Evolutionary conservation across 2,113 vertebrate species (phyloP).

Genomic region (Meleagris gallopavo): DNA sequence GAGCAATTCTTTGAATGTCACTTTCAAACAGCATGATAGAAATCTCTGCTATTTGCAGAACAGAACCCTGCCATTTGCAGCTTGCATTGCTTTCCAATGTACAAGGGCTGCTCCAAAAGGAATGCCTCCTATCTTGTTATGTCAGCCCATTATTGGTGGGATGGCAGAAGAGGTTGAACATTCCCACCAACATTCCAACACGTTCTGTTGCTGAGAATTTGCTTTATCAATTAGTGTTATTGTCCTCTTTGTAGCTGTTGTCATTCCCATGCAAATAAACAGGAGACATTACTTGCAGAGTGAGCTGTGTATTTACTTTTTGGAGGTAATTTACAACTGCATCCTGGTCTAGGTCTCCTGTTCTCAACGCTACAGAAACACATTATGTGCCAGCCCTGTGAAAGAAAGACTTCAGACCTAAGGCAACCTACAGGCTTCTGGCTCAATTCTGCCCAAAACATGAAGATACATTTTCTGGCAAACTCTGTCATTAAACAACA

Average conservation of each 20-base stretch:
- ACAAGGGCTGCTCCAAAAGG: no score
- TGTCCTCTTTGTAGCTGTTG: no score
- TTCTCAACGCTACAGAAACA: neutral
- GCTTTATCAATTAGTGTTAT: no score
- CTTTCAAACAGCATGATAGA: constrained; percentile 14
- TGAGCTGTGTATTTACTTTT: neutral
- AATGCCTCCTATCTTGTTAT: no score
- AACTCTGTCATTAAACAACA: neutral
- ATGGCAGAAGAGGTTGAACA: no score
- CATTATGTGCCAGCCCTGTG: neutral
- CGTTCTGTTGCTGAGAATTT: no score
- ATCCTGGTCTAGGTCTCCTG: neutral
- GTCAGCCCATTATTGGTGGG: no score
- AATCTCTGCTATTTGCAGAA: constrained; percentile 8
- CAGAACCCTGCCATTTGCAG: neutral
- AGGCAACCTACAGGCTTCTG: neutral
- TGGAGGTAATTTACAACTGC: neutral
- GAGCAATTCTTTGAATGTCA: constrained; percentile 17
- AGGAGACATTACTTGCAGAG: no score
- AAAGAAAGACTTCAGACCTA: neutral
- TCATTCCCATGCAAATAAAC: no score
- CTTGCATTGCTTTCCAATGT: neutral
- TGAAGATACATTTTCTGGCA: neutral
- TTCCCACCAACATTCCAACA: no score
- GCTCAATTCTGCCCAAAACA: neutral